Base-by-base conservation (phyloP, 2,888 invertebrate species). In the Zygaena filipendulae region DNA sequence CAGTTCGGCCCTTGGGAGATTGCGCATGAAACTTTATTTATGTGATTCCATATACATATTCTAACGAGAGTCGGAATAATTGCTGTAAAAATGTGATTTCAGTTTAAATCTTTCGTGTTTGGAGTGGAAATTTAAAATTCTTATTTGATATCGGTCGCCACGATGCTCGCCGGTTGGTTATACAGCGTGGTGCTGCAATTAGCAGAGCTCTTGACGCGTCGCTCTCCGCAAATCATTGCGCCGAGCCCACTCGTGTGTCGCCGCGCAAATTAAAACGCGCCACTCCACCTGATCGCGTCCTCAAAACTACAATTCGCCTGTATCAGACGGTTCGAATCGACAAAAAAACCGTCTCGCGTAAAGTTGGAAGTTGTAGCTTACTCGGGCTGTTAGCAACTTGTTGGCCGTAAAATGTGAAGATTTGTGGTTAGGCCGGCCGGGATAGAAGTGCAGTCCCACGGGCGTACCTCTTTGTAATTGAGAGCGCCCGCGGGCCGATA, bases 401-500 rank as follows among this genome's bases (percentile, higher is more conserved):
- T 59, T n/a, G n/a, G n/a, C n/a, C n/a, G n/a, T n/a, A n/a, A n/a
- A n/a, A n/a, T n/a, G n/a, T 55, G 55, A 66, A 71, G 71, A 70
- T 71, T 72, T 69, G 71, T 66, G 63, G 64, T 52, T 49, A 56
- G 60, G 53, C 49, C 57, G 56, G 49, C 49, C 52, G 60, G 54
- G 47, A 49, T 55, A 58, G 62, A 62, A 67, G 66, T 59, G 59
- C 56, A 52, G 46, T 74, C 77, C 74, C 77, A 64, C 63, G 74
- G 72, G 79, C 59, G 61, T 66, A 59, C 70, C 79, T 70, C 61
- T 60, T 69, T 61, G 79, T 77, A 77, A 79, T 77, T 75, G 79
- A 77, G 77, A 68, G 77, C 71, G 74, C 74, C 77, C 61, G 72
- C 71, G 77, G 77, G 70, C 75, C 75, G 74, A 77, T 75, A 75